These are phyloP conservation scores for Glyphotaelius pellucidus DNA, from an alignment of 2,888 invertebrate species.

Conservation along the genomic window DNA sequence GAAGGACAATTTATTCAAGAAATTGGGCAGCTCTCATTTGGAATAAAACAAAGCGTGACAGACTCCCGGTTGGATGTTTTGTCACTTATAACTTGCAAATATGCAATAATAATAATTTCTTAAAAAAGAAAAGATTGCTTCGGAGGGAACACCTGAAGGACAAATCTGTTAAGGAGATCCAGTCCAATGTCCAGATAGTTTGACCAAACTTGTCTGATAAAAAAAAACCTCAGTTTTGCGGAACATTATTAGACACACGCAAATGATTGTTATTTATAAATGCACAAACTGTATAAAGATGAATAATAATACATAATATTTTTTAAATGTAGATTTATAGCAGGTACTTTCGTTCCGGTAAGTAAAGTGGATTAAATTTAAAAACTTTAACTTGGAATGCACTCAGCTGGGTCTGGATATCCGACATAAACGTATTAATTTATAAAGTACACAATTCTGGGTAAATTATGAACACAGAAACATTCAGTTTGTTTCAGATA, in stretches of 20 bases:
- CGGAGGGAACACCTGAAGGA: background rate
- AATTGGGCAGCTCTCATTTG: background rate
- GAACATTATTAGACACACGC: background rate
- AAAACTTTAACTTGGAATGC: background rate
- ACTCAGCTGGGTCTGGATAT: background rate
- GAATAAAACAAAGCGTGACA: background rate
- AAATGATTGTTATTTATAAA: background rate
- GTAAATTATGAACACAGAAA: background rate
- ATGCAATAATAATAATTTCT: too few species aligned
- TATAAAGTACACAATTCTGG: background rate
- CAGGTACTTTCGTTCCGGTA: background rate
- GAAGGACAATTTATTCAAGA: background rate
- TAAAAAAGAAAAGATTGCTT: background rate
- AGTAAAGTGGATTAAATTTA: background rate
- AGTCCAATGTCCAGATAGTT: too few species aligned
- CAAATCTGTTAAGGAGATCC: background rate
- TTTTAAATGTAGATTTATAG: background rate
- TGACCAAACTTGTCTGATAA: background rate
- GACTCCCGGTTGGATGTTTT: background rate
- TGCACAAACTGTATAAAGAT: background rate
- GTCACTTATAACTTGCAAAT: background rate
- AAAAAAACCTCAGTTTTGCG: background rate
- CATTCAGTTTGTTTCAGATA: background rate
- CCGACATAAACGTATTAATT: background rate
- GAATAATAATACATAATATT: background rate